Conservation (phyloP, 2,888 invertebrate species). For the Metacarcinus magister region DNA sequence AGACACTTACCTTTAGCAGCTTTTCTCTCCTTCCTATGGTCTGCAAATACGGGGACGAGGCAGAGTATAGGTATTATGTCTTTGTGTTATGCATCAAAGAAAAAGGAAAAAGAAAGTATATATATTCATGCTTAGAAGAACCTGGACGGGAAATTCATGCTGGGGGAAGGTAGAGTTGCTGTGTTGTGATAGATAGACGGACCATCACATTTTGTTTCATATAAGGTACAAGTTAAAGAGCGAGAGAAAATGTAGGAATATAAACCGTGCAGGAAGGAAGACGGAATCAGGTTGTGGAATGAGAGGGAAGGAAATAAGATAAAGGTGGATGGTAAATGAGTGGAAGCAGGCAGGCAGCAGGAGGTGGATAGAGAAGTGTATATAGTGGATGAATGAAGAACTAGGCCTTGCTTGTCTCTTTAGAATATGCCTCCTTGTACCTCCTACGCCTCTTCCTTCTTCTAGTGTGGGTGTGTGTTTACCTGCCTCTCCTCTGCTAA, state of each 20-base stretch:
- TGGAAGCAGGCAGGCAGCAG: neutral
- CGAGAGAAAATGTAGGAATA: neutral
- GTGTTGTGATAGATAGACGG: neutral
- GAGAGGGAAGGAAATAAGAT: neutral
- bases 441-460: neutral
- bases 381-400: neutral
- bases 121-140: neutral
- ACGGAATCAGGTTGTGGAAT: neutral
- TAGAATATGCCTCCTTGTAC: neutral
- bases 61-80: neutral
- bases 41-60: neutral
- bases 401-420: neutral
- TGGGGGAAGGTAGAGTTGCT: neutral
- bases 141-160: neutral
- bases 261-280: neutral
- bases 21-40: neutral
- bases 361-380: neutral
- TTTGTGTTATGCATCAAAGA: neutral
- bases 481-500: neutral
- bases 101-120: neutral
- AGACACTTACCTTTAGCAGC: neutral
- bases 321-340: neutral
- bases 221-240: neutral
- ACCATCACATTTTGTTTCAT: neutral
- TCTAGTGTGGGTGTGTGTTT: neutral